Evolutionary conservation across 2,888 invertebrate genomes (phyloP).

Genomic region (Dorcus parallelipipedus): DNA sequence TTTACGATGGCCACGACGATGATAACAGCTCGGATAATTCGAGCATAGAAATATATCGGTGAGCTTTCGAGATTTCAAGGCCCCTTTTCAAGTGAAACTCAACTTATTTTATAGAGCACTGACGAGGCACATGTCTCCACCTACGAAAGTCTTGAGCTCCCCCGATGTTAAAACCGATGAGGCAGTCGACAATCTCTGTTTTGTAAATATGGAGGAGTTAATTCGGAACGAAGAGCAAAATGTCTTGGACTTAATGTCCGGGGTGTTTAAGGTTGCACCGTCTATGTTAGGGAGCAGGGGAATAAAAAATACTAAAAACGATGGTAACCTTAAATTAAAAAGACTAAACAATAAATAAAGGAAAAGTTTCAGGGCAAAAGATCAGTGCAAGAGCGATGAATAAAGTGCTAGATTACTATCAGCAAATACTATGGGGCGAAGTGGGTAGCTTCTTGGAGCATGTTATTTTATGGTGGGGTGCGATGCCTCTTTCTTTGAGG

Average conservation of each 20-base stretch:
- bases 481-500: slow-evolving; percentile 66
- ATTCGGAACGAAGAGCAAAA: slow-evolving; percentile 67
- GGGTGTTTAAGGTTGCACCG: slow-evolving; percentile 58
- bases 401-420: slow-evolving; percentile 67
- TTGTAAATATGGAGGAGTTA: slow-evolving; percentile 61
- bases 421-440: slow-evolving; percentile 75
- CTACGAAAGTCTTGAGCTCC: slow-evolving; percentile 50
- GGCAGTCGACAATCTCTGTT: slow-evolving; percentile 39
- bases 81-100: not conserved
- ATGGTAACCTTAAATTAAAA: slow-evolving; percentile 22
- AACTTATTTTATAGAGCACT: slow-evolving; percentile 55
- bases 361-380: slow-evolving; percentile 51
- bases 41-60: slow-evolving; percentile 72
- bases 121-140: slow-evolving; percentile 68
- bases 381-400: slow-evolving; percentile 59
- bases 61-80: slow-evolving; percentile 26
- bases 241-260: slow-evolving; percentile 59
- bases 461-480: slow-evolving; percentile 80
- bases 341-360: not conserved
- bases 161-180: slow-evolving; percentile 47
- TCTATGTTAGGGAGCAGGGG: slow-evolving; percentile 60
- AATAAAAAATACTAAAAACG: slow-evolving; percentile 55
- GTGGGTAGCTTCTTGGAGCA: slow-evolving; percentile 79
- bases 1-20: slow-evolving; percentile 54
- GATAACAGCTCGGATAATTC: slow-evolving; percentile 59